phyloP scores from a whole-genome alignment of 2,888 invertebrate species.

The Hedya salicella region DNA sequence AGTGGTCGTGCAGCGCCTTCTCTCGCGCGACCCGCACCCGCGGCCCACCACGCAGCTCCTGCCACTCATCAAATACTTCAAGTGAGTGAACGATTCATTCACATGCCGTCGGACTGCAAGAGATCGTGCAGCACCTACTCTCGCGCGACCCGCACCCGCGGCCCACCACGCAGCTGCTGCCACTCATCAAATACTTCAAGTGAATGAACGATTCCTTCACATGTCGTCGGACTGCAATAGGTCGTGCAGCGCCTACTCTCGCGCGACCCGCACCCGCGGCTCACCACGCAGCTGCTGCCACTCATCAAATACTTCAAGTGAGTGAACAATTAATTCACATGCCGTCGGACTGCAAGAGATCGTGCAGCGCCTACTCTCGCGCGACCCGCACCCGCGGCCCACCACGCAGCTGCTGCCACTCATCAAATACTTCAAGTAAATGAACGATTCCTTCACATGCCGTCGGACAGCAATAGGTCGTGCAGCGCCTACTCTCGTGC shows the following conservation, averaged over 20 bases:
- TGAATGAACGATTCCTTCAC: constrained; percentile 83
- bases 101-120: constrained; percentile 90
- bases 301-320: constrained; percentile 96
- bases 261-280: constrained; percentile 93
- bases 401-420: constrained; percentile 95
- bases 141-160: constrained; percentile 93
- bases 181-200: constrained; percentile 96
- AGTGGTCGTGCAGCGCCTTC: constrained; percentile 93
- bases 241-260: constrained; percentile 93
- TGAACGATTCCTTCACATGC: too few species aligned
- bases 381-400: constrained; percentile 94
- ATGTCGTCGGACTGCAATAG: constrained; percentile 92
- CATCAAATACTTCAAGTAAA: constrained; percentile 96
- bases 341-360: constrained; percentile 95
- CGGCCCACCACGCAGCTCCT: constrained; percentile 96
- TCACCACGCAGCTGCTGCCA: constrained; percentile 95
- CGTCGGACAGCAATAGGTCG: constrained; percentile 95
- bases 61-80: constrained; percentile 95
- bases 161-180: constrained; percentile 95
- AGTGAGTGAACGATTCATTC: constrained; percentile 89
- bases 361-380: constrained; percentile 91
- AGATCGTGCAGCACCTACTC: constrained; percentile 93
- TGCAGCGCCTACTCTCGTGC: constrained; percentile 91
- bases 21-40: constrained; percentile 92
- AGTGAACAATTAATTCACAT: constrained; percentile 62